Base-by-base conservation (phyloP, 2,888 invertebrate genomes). In the Leuctra nigra region DNA sequence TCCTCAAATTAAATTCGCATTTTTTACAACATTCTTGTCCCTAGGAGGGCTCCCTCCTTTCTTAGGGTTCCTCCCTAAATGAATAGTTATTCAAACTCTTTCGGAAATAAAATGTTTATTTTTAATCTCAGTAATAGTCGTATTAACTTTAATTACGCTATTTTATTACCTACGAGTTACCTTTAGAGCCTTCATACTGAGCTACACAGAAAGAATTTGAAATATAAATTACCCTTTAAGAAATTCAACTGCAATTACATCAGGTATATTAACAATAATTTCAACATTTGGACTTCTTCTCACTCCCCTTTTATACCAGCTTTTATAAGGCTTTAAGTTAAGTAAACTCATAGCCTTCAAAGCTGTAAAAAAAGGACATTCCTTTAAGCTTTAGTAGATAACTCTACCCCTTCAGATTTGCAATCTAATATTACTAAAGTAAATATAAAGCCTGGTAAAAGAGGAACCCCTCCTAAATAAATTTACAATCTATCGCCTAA, bases 1-100 rank as follows among this genome's bases (percentile, higher is more conserved):
- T n/a, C n/a, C n/a, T n/a, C n/a, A n/a, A n/a, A n/a, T n/a, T n/a
- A n/a, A n/a, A n/a, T n/a, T n/a, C n/a, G n/a, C n/a, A n/a, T n/a
- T n/a, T n/a, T n/a, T n/a, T n/a, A n/a, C n/a, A n/a, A n/a, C n/a
- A n/a, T n/a, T n/a, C n/a, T n/a, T n/a, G 61, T 80, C 79, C 0
- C 68, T 81, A 72, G 78, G 79, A 0, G 81, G 80, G 16, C 62
- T 81, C 57, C 81, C 80, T 0, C 80, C 80, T 0, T 79, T 81
- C 66, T 65, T 80, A 67, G 81, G 81, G 73, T 81, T 82, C 73
- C 70, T 79, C 0, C 78, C 80, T 2, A 81, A 82, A 77, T 80
- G 79, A 76, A 65, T 80, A 65, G 68, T 77, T 58, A 77, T 81
- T 68, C 77, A 78, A 72, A 72, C 68, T 66, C 61, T 80, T 72